A percentile compares a stretch with the other conserved stretches of the same genome.
Conservation (phyloP, 2,113 vertebrate genomes). For the Rhagologus leucostigma region DNA sequence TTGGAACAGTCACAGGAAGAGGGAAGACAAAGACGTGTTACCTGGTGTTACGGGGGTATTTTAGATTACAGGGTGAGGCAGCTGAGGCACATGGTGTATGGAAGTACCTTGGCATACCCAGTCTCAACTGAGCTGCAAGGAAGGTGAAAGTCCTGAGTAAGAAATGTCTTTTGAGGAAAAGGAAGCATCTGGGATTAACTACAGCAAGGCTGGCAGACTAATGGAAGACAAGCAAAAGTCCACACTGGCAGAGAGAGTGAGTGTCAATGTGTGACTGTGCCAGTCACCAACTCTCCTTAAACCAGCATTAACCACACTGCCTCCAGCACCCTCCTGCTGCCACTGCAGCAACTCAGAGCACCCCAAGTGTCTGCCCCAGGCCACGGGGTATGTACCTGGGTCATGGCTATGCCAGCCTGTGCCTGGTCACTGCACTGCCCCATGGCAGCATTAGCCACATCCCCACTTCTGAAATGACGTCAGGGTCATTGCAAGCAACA, state of each 20-base stretch:
- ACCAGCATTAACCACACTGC: background rate
- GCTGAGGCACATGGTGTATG: accelerated
- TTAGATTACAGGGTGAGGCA: background rate
- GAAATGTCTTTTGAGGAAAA: background rate
- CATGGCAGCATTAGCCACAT: background rate
- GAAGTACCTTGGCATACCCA: background rate
- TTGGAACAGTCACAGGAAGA: background rate
- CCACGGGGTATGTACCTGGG: accelerated
- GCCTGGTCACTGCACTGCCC: background rate
- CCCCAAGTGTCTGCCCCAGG: background rate
- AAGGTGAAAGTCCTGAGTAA: background rate
- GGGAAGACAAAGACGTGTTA: background rate
- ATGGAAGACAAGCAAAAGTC: background rate
- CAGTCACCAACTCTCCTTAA: background rate
- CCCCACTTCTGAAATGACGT: background rate
- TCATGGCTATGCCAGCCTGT: background rate
- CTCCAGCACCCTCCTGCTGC: background rate
- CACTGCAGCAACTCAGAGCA: background rate
- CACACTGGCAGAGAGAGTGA: background rate
- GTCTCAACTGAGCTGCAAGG: background rate
- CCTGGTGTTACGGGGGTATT: accelerated
- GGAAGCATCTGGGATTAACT: background rate
- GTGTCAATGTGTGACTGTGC: background rate
- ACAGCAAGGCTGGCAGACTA: background rate
- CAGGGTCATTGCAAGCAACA: background rate